These are phyloP conservation scores for Pectinophora gossypiella DNA, from an alignment of 1,140 invertebrate genomes.

Conservation along the genomic window DNA sequence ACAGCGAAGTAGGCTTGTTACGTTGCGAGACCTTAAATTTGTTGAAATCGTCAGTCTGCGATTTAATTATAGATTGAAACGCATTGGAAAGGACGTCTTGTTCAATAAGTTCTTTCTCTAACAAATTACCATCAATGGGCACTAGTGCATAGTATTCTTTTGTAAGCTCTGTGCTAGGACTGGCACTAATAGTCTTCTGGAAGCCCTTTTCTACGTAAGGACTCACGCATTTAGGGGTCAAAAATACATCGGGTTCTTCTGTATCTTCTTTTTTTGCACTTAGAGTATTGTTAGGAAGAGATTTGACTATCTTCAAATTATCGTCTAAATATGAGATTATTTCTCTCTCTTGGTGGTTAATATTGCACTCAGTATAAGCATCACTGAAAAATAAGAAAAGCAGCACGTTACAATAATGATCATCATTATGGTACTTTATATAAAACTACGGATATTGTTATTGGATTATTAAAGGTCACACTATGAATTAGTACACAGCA, in stretches of 20 bases:
- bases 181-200: conserved; percentile 41
- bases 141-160: conserved; percentile 63
- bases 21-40: conserved; percentile 26
- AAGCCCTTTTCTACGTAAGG: conserved; percentile 40
- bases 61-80: conserved; percentile 61
- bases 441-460: no score
- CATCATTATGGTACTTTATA: no score
- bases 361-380: conserved; percentile 62
- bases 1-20: conserved; percentile 55
- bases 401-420: no score
- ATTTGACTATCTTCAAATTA: conserved; percentile 4
- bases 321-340: conserved; percentile 47
- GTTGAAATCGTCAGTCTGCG: conserved; percentile 36
- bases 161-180: conserved; percentile 54
- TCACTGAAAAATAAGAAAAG: conserved; percentile 52
- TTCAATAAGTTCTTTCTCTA: conserved; percentile 61
- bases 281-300: conserved; percentile 27
- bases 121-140: conserved; percentile 57
- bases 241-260: conserved; percentile 45
- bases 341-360: conserved; percentile 59
- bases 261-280: conserved; percentile 34
- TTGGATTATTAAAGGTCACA: no score
- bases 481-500: no score
- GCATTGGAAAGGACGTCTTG: conserved; percentile 61
- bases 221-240: conserved; percentile 52